Evolutionary conservation across 2,888 invertebrate species (phyloP).

Genomic region (Drosophila histrio): DNA sequence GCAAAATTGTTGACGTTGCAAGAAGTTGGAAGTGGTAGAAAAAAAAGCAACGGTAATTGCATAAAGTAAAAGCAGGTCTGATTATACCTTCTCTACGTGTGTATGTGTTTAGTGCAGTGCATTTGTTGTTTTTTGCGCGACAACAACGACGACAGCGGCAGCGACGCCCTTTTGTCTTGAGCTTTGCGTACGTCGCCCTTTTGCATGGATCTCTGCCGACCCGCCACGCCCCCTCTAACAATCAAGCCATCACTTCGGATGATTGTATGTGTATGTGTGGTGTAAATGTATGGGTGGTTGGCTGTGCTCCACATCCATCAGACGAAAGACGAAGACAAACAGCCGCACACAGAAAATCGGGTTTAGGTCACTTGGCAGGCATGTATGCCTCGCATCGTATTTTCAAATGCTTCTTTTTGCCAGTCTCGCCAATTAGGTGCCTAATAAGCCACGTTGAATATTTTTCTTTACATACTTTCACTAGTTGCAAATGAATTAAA

Average conservation of each 20-base stretch:
- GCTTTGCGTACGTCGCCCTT: constrained; percentile 52
- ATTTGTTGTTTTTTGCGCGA: constrained; percentile 54
- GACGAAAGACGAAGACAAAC: constrained; percentile 46
- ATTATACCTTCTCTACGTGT: constrained; percentile 2
- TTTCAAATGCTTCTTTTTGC: constrained; percentile 31
- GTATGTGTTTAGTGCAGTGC: constrained; percentile 38
- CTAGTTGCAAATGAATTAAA: constrained; percentile 38
- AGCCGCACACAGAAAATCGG: constrained; percentile 57
- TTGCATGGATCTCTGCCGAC: constrained; percentile 37
- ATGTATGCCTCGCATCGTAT: constrained; percentile 11
- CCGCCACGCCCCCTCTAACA: constrained; percentile 9
- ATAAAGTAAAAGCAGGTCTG: constrained; percentile 37
- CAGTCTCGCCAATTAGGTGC: constrained; percentile 63
- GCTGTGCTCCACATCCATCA: constrained; percentile 49
- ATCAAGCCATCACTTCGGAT: constrained; percentile 21
- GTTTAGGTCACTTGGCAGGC: constrained; percentile 63
- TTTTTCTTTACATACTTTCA: constrained; percentile 48
- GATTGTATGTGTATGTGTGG: constrained; percentile 23
- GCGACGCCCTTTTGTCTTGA: constrained; percentile 77
- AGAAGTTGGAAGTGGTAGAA: constrained; percentile 38
- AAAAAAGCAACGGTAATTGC: constrained; percentile 42
- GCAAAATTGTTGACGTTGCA: constrained; percentile 75
- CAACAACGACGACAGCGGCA: constrained; percentile 25
- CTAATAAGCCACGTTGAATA: constrained; percentile 67
- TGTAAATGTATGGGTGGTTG: constrained; percentile 19